Conservation (phyloP, 2,888 invertebrate species). For the Aphidoletes aphidimyza region DNA sequence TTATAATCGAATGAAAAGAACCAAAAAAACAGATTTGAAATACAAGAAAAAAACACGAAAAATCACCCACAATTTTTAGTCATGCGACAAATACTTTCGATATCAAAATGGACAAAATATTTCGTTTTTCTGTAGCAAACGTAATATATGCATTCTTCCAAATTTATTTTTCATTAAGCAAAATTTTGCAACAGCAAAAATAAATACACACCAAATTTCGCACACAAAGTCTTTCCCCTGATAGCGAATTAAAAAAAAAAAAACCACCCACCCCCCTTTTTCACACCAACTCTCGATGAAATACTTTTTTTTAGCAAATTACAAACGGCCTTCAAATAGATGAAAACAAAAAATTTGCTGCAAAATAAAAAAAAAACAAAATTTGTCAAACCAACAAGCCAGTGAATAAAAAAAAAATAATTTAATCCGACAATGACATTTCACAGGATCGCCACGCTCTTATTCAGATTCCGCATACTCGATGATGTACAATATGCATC, state of each 20-base stretch:
- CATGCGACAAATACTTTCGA: background rate
- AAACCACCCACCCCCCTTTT: too few species aligned
- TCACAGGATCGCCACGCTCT: constrained; percentile 66
- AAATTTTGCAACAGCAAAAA: background rate
- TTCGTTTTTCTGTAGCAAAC: background rate
- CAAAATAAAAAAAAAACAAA: constrained; percentile 36
- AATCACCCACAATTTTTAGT: background rate
- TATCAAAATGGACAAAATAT: background rate
- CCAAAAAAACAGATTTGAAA: too few species aligned
- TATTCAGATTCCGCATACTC: constrained; percentile 63
- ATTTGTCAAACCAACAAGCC: background rate
- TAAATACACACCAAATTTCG: background rate
- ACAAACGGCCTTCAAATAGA: background rate
- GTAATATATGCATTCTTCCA: too few species aligned
- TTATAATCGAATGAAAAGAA: constrained; percentile 27
- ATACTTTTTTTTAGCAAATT: background rate
- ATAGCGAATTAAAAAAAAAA: background rate
- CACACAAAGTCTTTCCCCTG: constrained; percentile 10
- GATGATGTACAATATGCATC: constrained; percentile 63
- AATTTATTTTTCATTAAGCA: too few species aligned
- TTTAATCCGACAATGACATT: constrained; percentile 54
- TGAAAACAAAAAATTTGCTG: constrained; percentile 9
- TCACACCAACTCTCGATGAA: background rate
- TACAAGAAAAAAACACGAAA: background rate
- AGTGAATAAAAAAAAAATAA: constrained; percentile 11